Conservation (phyloP, 2,797 vertebrate genomes). For the Eremophila alpestris region DNA sequence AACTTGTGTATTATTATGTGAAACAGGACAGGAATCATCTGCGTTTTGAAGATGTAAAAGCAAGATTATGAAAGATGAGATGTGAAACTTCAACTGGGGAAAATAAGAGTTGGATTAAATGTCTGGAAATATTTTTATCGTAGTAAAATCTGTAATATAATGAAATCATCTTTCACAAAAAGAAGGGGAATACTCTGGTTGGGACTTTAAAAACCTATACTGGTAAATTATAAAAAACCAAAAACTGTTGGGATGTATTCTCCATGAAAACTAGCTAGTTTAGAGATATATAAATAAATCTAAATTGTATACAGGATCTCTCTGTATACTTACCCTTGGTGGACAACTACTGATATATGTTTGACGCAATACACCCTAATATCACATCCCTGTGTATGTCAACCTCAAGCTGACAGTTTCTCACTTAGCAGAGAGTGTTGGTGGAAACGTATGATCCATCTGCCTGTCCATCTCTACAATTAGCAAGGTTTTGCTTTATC, state of each 20-base stretch:
- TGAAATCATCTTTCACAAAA: neutral
- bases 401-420: neutral
- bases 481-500: neutral
- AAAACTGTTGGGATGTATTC: neutral
- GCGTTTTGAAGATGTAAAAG: neutral
- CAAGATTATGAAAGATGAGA: neutral
- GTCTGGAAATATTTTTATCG: neutral
- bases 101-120: neutral
- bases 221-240: neutral
- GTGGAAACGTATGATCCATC: neutral
- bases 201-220: neutral
- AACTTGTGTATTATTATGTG: neutral
- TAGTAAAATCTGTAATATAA: neutral
- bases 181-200: neutral
- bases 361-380: neutral
- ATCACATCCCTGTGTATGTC: neutral
- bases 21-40: neutral
- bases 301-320: neutral
- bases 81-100: neutral
- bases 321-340: neutral
- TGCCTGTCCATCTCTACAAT: neutral
- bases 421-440: neutral
- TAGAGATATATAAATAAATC: neutral
- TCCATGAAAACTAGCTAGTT: neutral
- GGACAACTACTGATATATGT: neutral